Evolutionary conservation across 2,888 invertebrate species (phyloP), one percentile per base, ranked within the genome.

Genomic region (Gastracanthus pulcherrimus): DNA sequence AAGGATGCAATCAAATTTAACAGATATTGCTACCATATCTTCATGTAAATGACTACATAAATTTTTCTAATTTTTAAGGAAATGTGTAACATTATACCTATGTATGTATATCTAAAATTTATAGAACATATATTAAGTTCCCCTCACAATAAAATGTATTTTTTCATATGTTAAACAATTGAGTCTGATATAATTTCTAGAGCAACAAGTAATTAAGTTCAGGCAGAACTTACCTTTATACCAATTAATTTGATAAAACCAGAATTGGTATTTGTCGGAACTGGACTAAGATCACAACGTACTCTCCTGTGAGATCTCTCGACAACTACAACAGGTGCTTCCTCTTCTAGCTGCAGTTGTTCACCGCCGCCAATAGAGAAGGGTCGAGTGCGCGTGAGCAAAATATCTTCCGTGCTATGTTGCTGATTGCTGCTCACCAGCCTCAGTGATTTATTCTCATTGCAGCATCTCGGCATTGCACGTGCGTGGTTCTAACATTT

Each of bases 381-480:
- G 76, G 87, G 85, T 84, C 86, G 87, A 81, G 86, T 86, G 79
- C 87, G 87, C 19, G 89, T 85, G 81, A 90, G 85, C 82, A 89
- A 86, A 86, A 90, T 89, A 85, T 90, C 88, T 81, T 86, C 86
- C 81, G 87, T 85, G 82, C 85, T 87, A 78, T 87, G 88, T 78
- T 89, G 89, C 80, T 86, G 86, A 88, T 86, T 87, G 82, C 86
- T 89, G 86, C 87, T 90, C 87, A 89, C 89, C 86, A 90, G 88
- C 86, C 90, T 90, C 88, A 89, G 89, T 89, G 89, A 87, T 87
- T 91, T 91, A 85, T 89, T 90, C 84, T 91, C 90, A 89, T 91
- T 90, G 87, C 89, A 91, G 87, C 91, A 91, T 91, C 91, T 91
- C 90, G 91, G 91, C 91, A 91, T 91, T 91, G 91, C 91, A 91